Evolutionary conservation across 2,113 vertebrate species (phyloP).

Genomic region (Prietella phreatophila): DNA sequence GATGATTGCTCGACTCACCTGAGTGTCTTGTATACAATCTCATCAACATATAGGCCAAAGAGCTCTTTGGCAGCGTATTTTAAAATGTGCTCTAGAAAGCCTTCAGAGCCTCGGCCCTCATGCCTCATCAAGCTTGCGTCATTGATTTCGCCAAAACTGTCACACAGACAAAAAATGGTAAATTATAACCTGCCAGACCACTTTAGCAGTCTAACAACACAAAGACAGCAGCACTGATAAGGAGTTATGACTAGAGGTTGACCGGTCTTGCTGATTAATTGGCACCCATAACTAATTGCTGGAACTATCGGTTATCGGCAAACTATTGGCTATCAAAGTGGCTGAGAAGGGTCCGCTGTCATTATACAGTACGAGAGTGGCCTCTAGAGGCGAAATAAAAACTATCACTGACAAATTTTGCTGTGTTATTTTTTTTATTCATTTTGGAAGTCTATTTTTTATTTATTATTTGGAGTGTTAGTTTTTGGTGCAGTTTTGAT

Average conservation of each 20-base stretch:
- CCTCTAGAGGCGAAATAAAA: too few relatives aligned
- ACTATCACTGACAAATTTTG: too few relatives aligned
- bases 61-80: conserved; percentile 83
- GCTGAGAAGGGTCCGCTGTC: too few relatives aligned
- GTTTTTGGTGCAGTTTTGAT: too few relatives aligned
- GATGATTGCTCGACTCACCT: conserved; percentile 66
- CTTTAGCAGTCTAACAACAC: background rate
- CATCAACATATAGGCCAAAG: conserved; percentile 77
- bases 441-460: too few relatives aligned
- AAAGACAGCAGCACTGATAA: background rate
- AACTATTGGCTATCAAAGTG: too few relatives aligned
- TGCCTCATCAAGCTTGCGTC: conserved; percentile 61
- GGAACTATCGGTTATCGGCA: too few relatives aligned
- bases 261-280: too few relatives aligned
- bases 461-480: too few relatives aligned
- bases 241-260: background rate
- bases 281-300: too few relatives aligned
- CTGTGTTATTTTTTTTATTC: too few relatives aligned
- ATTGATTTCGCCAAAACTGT: conserved; percentile 25
- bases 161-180: background rate
- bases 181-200: background rate
- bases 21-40: conserved; percentile 78
- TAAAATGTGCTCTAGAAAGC: conserved; percentile 82
- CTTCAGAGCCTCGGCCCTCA: conserved; percentile 76
- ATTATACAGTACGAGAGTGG: too few relatives aligned